Percentiles rank a stretch among this genome's conserved stretches.
Conservation (phyloP, 2,888 invertebrate genomes). For the Prosopocoilus inquinatus region DNA sequence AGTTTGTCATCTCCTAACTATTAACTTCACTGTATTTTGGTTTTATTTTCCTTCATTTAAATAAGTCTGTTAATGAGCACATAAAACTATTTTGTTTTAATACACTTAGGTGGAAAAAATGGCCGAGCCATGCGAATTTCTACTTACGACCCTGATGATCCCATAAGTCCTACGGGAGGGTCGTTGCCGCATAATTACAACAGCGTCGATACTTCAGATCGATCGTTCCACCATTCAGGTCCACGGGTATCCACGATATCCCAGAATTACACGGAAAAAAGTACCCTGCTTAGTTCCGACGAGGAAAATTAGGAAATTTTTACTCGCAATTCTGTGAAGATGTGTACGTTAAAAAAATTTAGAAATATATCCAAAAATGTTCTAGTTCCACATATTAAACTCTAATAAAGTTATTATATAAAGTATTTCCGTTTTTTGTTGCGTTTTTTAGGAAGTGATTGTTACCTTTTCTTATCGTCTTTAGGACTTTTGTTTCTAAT, state of each 20-base stretch:
- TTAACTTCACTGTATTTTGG: no score
- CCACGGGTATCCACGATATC: constrained; percentile 78
- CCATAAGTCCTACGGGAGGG: constrained; percentile 51
- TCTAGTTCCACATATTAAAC: not conserved
- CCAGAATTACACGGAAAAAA: constrained; percentile 92
- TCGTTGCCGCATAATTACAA: constrained; percentile 43
- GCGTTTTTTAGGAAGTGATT: no score
- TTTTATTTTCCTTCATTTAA: no score
- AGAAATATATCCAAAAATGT: not conserved
- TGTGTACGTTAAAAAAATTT: not conserved
- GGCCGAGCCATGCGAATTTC: constrained; percentile 66
- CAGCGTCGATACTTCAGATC: constrained; percentile 37
- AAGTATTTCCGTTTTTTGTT: no score
- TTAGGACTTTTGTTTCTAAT: no score
- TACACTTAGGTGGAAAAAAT: constrained; percentile 58
- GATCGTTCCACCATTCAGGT: constrained; percentile 53
- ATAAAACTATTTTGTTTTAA: constrained; percentile 2
- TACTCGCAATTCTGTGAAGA: not conserved
- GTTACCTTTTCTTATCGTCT: no score
- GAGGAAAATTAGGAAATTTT: constrained; percentile 62
- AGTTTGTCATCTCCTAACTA: no score
- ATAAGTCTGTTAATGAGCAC: constrained; percentile 10
- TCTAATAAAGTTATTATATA: not conserved
- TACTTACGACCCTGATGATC: constrained; percentile 69
- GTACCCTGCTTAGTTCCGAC: constrained; percentile 91